A percentile compares a stretch with the other conserved stretches of the same genome.
phyloP scores from a whole-genome alignment of 2,797 vertebrate genomes.

The Smutsia temminckii region DNA sequence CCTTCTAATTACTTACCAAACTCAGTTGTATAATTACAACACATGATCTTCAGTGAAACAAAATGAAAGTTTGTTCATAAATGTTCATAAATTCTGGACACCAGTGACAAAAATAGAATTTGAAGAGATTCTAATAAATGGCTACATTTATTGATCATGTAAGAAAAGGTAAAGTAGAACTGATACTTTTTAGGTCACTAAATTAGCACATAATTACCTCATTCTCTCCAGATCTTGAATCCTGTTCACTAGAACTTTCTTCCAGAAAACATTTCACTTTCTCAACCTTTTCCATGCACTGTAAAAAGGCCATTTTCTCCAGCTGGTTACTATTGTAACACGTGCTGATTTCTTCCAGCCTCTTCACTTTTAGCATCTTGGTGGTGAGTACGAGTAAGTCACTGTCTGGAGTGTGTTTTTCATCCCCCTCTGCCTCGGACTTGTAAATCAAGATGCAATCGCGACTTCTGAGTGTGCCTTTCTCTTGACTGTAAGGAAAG shows the following conservation, averaged over 20 bases:
- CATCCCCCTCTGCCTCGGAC: slow-evolving; percentile 79
- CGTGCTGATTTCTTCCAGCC: slow-evolving; percentile 87
- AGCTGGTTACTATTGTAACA: slow-evolving; percentile 84
- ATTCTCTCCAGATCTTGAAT: slow-evolving; percentile 67
- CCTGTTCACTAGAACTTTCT: slow-evolving; percentile 85
- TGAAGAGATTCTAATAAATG: not conserved
- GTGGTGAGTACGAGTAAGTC: slow-evolving; percentile 82
- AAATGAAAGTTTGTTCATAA: not conserved
- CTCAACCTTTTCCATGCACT: slow-evolving; percentile 90
- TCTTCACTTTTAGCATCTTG: slow-evolving; percentile 88
- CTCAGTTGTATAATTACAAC: not conserved
- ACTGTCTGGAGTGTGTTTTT: slow-evolving; percentile 48
- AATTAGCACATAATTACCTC: slow-evolving; percentile 80
- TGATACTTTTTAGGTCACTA: not conserved
- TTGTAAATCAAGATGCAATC: slow-evolving; percentile 76
- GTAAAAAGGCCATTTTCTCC: slow-evolving; percentile 88
- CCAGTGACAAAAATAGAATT: not conserved
- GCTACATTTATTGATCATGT: not conserved
- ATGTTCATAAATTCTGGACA: not conserved
- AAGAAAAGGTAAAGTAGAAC: not conserved
- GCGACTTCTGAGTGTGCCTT: slow-evolving; percentile 68
- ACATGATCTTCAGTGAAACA: not conserved
- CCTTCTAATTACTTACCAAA: not conserved
- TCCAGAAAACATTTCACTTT: slow-evolving; percentile 91
- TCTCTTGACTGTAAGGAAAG: slow-evolving; percentile 81